Base-by-base conservation (phyloP, 1,140 invertebrate species). In the Monochamus saltuarius region DNA sequence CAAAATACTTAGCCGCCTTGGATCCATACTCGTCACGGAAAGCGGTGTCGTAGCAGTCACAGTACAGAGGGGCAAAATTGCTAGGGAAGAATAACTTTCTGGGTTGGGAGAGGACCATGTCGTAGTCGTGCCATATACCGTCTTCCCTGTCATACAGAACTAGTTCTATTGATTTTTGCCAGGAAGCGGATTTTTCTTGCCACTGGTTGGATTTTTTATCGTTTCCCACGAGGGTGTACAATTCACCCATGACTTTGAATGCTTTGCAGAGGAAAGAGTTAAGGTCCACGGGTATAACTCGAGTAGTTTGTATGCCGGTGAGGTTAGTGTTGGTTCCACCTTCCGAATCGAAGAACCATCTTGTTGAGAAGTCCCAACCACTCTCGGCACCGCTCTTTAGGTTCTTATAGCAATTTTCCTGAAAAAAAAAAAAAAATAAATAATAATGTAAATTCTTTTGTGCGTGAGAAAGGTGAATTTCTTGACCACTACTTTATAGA, bases 301-400 rank as follows among this genome's bases (percentile, higher is more conserved):
- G 71, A 7, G 81, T 81, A 0, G 86, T 87, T 7, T 84, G 78
- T 1, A 86, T 81, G 58, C 84, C 76, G 0, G 78, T 73, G 34
- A 88, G 71, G 55, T 81, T 82, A 9, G 80, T 80, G 3, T 75
- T 66, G n/a, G 76, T 74, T 14, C 73, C 75, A 11, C 79, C 80
- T 16, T 79, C 65, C 19, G 78, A 64, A n/a, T 80, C 78, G 36
- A 88, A 82, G 64, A 89, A 88, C 92, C 92, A 95, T 29, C 92
- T 80, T 1, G 85, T 83, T 0, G 89, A 90, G 73, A 93, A 95
- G 74, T 95, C 92, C 91, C 91, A 94, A 3, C 91, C 92, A 66
- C 86, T 90, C 73, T 94, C 92, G 0, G 90, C 90, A 1, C 85
- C 91, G 13, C 89, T 87, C 69, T 89, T 89, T 29, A 92, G 71